Percentiles rank a stretch among this genome's conserved stretches.
Conservation (phyloP, 2,888 invertebrate genomes). For the Drosophila mimetica region DNA sequence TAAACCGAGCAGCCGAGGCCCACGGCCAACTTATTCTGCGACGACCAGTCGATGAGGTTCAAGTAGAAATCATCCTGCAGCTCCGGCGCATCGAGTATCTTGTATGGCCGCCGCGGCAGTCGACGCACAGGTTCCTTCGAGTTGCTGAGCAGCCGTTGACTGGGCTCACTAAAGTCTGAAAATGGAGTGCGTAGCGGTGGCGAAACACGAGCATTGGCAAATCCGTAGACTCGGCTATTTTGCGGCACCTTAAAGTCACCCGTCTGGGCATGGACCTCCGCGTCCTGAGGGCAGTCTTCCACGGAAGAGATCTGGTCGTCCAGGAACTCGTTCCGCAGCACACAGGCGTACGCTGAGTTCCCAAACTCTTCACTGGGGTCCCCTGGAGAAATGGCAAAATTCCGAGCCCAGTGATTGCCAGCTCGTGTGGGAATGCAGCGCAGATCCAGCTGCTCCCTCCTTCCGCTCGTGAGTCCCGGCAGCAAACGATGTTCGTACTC, state of each 20-base stretch:
- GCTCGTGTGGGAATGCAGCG: conserved; percentile 36
- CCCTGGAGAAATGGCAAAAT: conserved; percentile 10
- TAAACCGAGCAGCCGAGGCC: conserved; percentile 99
- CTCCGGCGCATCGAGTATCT: conserved; percentile 85
- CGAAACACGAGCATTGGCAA: neutral
- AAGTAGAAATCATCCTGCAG: conserved; percentile 97
- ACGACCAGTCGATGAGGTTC: conserved; percentile 99
- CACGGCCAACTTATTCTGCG: conserved; percentile 98
- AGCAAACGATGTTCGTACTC: conserved; percentile 42
- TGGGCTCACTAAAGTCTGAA: conserved; percentile 15
- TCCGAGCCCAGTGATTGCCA: conserved; percentile 21
- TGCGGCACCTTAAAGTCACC: conserved; percentile 25
- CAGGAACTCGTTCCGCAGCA: conserved; percentile 38
- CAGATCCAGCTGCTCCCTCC: conserved; percentile 23
- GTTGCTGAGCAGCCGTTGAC: conserved; percentile 29
- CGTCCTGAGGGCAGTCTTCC: conserved; percentile 10
- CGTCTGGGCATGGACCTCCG: conserved; percentile 9
- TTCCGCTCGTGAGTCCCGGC: neutral
- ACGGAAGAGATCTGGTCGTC: conserved; percentile 24
- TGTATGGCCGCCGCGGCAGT: conserved; percentile 99
- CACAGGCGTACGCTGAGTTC: conserved; percentile 23
- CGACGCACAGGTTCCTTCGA: conserved; percentile 89
- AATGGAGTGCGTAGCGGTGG: conserved; percentile 5
- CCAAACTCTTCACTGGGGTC: neutral
- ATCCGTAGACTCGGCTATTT: conserved; percentile 23